These are phyloP conservation scores for Synanthedon formicaeformis DNA, from an alignment of 2,888 invertebrate genomes.

Conservation along the genomic window DNA sequence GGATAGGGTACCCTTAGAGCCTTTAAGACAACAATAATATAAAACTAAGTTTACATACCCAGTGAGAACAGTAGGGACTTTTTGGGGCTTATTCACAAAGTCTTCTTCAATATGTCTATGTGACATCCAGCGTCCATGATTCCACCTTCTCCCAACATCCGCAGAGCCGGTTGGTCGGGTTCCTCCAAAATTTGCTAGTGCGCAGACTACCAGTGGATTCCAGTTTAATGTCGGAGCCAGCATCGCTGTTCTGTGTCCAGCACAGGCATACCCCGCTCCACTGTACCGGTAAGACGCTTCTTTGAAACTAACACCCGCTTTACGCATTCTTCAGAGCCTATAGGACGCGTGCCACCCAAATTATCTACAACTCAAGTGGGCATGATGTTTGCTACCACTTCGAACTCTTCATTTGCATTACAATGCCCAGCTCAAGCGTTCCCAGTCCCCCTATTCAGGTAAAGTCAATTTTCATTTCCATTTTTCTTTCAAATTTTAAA, in stretches of 20 bases:
- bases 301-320: slow-evolving; percentile 32
- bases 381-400: slow-evolving; percentile 71
- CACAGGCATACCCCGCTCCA: slow-evolving; percentile 79
- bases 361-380: slow-evolving; percentile 56
- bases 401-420: slow-evolving; percentile 64
- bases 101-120: slow-evolving; percentile 7
- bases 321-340: slow-evolving; percentile 52
- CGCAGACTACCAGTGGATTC: slow-evolving; percentile 73
- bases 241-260: slow-evolving; percentile 76
- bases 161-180: slow-evolving; percentile 77
- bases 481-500: slow-evolving; percentile 13
- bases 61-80: slow-evolving; percentile 28
- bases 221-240: slow-evolving; percentile 61
- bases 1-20: slow-evolving; percentile 94
- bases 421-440: slow-evolving; percentile 80
- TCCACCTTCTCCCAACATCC: slow-evolving; percentile 68
- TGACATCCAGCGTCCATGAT: slow-evolving; percentile 37
- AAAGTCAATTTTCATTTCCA: slow-evolving; percentile 23
- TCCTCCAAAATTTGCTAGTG: slow-evolving; percentile 73
- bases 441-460: slow-evolving; percentile 64
- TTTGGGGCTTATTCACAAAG: slow-evolving; percentile 14
- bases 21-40: slow-evolving; percentile 24
- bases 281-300: slow-evolving; percentile 74
- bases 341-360: slow-evolving; percentile 57
- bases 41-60: slow-evolving; percentile 19